These are phyloP conservation scores for Acropora yongei DNA, from an alignment of 64 coral and sea anemone species.

Conservation along the genomic window DNA sequence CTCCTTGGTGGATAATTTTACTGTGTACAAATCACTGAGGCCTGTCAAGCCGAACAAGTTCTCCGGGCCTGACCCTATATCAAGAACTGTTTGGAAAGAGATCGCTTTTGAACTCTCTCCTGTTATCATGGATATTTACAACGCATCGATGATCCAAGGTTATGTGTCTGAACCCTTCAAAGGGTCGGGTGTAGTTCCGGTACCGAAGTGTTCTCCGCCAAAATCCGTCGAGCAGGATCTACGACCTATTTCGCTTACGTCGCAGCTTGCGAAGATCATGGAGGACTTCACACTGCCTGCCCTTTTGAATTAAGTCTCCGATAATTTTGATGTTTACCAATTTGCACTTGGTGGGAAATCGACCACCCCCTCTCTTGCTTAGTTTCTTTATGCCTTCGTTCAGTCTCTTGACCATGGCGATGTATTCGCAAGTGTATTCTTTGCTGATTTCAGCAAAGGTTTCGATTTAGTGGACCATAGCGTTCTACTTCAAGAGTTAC, in stretches of 20 bases:
- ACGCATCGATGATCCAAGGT: neutral
- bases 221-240: neutral
- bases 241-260: neutral
- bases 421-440: constrained; percentile 54
- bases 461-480: constrained; percentile 41
- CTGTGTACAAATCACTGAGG: neutral
- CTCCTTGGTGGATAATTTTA: neutral
- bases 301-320: no score
- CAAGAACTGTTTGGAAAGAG: neutral
- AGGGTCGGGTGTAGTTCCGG: neutral
- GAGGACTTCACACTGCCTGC: no score
- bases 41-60: neutral
- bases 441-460: constrained; percentile 34
- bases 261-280: neutral
- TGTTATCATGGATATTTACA: neutral
- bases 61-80: neutral
- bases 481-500: constrained; percentile 24
- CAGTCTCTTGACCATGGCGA: constrained; percentile 52
- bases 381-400: constrained; percentile 50
- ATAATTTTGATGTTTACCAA: no score
- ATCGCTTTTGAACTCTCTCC: neutral
- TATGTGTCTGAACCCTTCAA: neutral
- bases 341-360: constrained; percentile 35
- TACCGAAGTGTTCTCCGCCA: neutral
- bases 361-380: constrained; percentile 55